Evolutionary conservation across 2,113 vertebrate genomes (phyloP), one percentile per base, ranked within the genome.

Genomic region (Gobius niger): DNA sequence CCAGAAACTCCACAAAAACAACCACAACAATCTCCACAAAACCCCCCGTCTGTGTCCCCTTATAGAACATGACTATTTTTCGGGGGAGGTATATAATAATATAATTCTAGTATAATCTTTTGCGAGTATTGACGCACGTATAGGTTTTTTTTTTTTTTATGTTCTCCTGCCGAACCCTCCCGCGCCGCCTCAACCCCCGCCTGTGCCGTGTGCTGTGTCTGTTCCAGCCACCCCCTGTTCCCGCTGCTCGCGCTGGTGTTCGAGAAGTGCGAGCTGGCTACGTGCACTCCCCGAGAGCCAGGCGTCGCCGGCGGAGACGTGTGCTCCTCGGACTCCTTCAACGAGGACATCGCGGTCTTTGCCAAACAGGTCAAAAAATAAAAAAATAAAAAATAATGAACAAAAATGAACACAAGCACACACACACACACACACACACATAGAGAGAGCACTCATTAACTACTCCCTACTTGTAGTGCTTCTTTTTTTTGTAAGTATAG

Each of bases 311-410:
- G 98, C 90, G 98, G 98, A 79, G 98, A 99, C 89, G 98, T 99
- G 90, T 99, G 98, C 88, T 99, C 98, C 65, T 99, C 98, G 72
- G 98, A 99, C 92, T 99, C 97, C 90, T 99, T 99, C 96, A 98
- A 99, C 93, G 97, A 99, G 95, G 98, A 99, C 91, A 99, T 99
- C 93, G 98, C 98, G 85, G 98, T 99, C 88, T 99, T 99, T 94
- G 98, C 98, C 93, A 99, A 99, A 95, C 98, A 99, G 98, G 98
- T 99, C 88, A 70, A 81, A 83, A 57, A 57, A 4, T 24, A 24
- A 24, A 24, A 2, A 24, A 24, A 24, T 24, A 24, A 24, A 24
- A 24, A 24, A 24, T 24, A 24, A n/a, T n/a, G n/a, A n/a, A n/a
- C n/a, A 34, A 34, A 34, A 34, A 3, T 4, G 3, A 34, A 34